Evolutionary conservation across 2,797 vertebrate species (phyloP).

Genomic region (Muscicapa comitata): DNA sequence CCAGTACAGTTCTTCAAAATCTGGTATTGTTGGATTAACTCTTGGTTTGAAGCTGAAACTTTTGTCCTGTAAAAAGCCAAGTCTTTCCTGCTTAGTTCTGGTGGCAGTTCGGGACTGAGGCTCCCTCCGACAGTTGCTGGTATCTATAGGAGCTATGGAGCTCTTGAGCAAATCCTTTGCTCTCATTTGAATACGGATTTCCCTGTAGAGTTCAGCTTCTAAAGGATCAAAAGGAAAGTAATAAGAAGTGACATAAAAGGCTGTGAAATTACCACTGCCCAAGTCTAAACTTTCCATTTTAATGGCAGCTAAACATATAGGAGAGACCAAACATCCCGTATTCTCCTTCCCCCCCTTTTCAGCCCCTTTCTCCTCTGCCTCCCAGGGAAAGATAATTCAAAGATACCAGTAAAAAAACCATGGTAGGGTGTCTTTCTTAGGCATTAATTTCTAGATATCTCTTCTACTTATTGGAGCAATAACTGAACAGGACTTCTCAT

Average conservation of each 20-base stretch:
- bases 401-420: neutral
- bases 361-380: neutral
- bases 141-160: constrained; percentile 66
- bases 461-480: neutral
- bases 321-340: neutral
- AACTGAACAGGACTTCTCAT: neutral
- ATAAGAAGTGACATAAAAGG: neutral
- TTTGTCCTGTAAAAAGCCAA: constrained; percentile 83
- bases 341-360: neutral
- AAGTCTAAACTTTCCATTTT: neutral
- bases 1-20: constrained; percentile 85
- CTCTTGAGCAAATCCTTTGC: constrained; percentile 77
- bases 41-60: constrained; percentile 85
- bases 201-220: constrained; percentile 82
- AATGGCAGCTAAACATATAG: neutral
- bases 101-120: constrained; percentile 70
- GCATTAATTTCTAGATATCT: neutral
- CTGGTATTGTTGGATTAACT: constrained; percentile 82
- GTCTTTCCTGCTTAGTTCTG: constrained; percentile 77
- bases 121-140: constrained; percentile 4
- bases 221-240: constrained; percentile 48
- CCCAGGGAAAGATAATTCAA: neutral
- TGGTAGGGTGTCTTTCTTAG: neutral
- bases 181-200: constrained; percentile 77
- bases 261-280: neutral